phyloP scores from a whole-genome alignment of 2,113 vertebrate genomes.

The Coracopsis vasa region DNA sequence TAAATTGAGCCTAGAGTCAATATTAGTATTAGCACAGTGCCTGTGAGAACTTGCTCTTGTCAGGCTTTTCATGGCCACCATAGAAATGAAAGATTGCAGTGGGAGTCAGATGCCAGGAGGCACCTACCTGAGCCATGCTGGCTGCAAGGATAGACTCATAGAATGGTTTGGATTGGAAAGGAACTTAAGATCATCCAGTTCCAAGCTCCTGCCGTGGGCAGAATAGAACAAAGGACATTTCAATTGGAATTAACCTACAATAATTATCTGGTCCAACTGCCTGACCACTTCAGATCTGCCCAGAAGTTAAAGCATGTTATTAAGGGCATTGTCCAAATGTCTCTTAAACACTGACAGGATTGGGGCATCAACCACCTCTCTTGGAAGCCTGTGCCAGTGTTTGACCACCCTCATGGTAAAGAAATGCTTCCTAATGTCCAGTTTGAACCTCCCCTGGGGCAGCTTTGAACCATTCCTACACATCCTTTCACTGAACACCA shows the following conservation, averaged over 20 bases:
- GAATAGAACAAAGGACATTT: not conserved
- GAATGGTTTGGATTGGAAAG: not conserved
- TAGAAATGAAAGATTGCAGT: not conserved
- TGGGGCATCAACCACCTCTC: not conserved
- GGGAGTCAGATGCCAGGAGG: not conserved
- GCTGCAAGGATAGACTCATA: not conserved
- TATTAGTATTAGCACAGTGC: not conserved
- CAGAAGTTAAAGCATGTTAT: not conserved
- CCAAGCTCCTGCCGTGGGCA: not conserved
- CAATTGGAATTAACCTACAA: not conserved
- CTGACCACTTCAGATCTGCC: not conserved
- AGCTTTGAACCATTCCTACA: not conserved
- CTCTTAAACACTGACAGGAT: not conserved
- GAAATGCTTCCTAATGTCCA: not conserved
- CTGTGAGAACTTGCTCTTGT: not conserved
- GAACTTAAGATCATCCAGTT: not conserved
- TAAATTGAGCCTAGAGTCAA: slow-evolving; percentile 17
- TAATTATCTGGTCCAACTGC: not conserved
- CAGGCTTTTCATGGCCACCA: not conserved
- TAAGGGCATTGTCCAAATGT: not conserved
- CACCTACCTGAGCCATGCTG: not conserved
- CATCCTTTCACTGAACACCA: not conserved
- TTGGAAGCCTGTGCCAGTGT: not conserved
- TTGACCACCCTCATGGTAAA: not conserved
- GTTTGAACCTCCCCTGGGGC: not conserved